Percentiles rank a stretch among this genome's conserved stretches.
Conservation (phyloP, 1,140 invertebrate genomes). For the Lysiphlebus fabarum region DNA sequence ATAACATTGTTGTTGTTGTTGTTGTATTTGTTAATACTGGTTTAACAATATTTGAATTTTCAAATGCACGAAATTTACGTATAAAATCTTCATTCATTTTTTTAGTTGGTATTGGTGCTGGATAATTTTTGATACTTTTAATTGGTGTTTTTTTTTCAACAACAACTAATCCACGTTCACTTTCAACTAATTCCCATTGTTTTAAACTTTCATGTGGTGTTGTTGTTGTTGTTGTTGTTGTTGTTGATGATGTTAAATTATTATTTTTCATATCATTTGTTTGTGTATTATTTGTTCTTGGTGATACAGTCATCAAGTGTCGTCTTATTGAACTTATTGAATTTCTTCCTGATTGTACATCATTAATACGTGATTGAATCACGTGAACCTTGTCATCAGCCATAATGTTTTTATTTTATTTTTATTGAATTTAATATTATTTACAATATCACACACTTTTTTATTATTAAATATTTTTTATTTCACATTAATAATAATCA, state of each 20-base stretch:
- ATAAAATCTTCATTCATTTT: conserved; percentile 25
- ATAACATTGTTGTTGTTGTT: too few relatives aligned
- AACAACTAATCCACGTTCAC: conserved; percentile 34
- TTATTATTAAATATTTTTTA: too few relatives aligned
- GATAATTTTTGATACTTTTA: conserved; percentile 11
- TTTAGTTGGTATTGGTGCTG: conserved; percentile 11
- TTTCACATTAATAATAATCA: not conserved
- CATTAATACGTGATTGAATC: conserved; percentile 13
- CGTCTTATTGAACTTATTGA: conserved; percentile 9
- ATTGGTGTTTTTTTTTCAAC: conserved; percentile 32
- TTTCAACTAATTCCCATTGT: conserved; percentile 43
- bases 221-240: conserved; percentile 5
- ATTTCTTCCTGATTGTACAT: conserved; percentile 9
- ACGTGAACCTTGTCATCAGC: conserved; percentile 13
- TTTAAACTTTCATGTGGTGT: conserved; percentile 34
- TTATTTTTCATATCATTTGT: not conserved
- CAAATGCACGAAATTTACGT: conserved; percentile 35
- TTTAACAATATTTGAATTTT: conserved; percentile 36
- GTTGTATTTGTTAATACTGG: conserved; percentile 4
- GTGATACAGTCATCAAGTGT: conserved; percentile 7
- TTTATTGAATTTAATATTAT: not conserved
- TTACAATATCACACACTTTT: not conserved
- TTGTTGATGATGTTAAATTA: too few relatives aligned
- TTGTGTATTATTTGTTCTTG: conserved; percentile 17
- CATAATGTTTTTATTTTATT: conserved; percentile 18